Conservation (phyloP, 1,140 invertebrate species). For the Drosophila tropicalis region DNA sequence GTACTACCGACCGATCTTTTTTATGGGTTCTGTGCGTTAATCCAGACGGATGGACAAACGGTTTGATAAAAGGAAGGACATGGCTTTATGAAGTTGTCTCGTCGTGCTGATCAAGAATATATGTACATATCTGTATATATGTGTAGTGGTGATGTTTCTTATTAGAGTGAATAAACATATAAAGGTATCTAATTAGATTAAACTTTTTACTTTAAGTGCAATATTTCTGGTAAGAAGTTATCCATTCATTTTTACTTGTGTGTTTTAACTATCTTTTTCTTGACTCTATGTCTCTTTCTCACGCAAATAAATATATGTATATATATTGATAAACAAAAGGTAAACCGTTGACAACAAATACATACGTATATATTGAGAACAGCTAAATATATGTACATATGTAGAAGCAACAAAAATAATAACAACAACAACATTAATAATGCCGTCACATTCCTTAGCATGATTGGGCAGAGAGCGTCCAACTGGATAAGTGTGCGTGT, state of each 20-base stretch:
- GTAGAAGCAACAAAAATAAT: slow-evolving; percentile 35
- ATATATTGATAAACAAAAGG: slow-evolving; percentile 55
- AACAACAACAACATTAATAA: slow-evolving; percentile 25
- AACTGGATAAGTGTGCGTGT: slow-evolving; percentile 25
- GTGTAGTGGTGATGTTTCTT: not conserved
- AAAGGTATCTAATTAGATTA: not conserved
- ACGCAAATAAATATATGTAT: no score
- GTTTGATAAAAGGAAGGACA: no score
- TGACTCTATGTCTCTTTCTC: not conserved
- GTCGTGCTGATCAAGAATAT: no score
- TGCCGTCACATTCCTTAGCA: slow-evolving; percentile 50
- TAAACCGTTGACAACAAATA: slow-evolving; percentile 67
- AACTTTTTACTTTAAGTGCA: not conserved
- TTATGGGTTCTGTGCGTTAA: no score
- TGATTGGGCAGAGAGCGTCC: slow-evolving; percentile 30
- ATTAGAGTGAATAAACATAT: not conserved
- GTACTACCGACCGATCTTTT: no score
- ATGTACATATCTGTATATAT: no score
- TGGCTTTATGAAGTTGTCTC: no score
- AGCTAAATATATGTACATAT: slow-evolving; percentile 1
- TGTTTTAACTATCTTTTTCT: not conserved
- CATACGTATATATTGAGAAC: slow-evolving; percentile 63
- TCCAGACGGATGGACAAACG: no score
- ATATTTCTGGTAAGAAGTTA: not conserved
- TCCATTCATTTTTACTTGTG: not conserved